These are phyloP conservation scores for Rhinogobius similis DNA, from an alignment of 2,113 vertebrate genomes.

Conservation along the genomic window DNA sequence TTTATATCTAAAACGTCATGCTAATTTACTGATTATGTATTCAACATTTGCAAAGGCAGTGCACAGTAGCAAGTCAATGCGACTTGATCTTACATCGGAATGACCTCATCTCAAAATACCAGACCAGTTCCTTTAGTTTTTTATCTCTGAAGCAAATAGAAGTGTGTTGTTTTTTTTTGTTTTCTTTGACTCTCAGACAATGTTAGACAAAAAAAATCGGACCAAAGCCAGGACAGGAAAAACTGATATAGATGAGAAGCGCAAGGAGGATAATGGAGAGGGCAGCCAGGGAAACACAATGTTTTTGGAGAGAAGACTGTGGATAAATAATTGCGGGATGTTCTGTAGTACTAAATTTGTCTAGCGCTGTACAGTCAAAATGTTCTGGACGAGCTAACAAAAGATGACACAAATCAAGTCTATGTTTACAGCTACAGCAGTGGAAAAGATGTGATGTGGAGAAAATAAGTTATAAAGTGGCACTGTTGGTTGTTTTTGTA, in stretches of 20 bases:
- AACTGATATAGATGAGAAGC: slow-evolving; percentile 24
- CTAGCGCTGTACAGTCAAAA: slow-evolving; percentile 11
- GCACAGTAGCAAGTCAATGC: slow-evolving; percentile 14
- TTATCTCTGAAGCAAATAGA: slow-evolving; percentile 33
- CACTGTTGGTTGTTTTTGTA: not conserved
- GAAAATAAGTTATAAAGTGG: not conserved
- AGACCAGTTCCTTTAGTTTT: slow-evolving; percentile 34
- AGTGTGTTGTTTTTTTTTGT: slow-evolving; percentile 8
- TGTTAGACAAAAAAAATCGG: slow-evolving; percentile 12
- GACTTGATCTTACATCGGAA: slow-evolving; percentile 15
- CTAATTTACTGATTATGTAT: not conserved
- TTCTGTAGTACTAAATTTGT: slow-evolving; percentile 4
- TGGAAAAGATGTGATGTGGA: not conserved
- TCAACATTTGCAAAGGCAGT: not conserved
- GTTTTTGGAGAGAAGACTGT: slow-evolving; percentile 2
- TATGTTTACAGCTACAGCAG: not conserved
- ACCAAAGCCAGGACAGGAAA: slow-evolving; percentile 19
- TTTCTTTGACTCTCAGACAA: slow-evolving; percentile 9
- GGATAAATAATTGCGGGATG: slow-evolving; percentile 13
- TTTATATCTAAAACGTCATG: not conserved
- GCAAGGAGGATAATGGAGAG: slow-evolving; percentile 6
- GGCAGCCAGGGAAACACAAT: slow-evolving; percentile 1
- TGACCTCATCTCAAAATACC: slow-evolving; percentile 47
- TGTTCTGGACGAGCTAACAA: not conserved
- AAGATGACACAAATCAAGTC: not conserved